Percentiles rank a stretch among this genome's conserved stretches.
Evolutionary conservation across 1,140 invertebrate genomes (phyloP).

Genomic region (Tetraneura akinire): DNA sequence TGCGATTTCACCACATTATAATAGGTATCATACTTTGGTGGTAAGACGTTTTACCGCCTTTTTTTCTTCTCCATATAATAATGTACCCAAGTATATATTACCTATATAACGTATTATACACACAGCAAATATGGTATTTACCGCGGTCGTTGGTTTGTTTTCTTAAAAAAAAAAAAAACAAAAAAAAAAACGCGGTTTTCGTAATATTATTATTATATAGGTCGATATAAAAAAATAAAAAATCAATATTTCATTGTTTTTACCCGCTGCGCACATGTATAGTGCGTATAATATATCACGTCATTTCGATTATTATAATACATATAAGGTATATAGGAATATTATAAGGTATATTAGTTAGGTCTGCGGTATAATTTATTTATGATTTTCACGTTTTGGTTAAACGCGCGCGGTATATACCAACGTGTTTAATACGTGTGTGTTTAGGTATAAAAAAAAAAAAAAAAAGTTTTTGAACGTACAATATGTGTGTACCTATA

Average conservation of each 20-base stretch:
- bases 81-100: too few relatives aligned
- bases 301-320: background rate
- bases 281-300: background rate
- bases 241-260: background rate
- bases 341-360: background rate
- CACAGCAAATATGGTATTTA: too few relatives aligned
- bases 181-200: background rate
- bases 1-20: too few relatives aligned
- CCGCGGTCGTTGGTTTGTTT: background rate
- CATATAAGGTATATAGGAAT: too few relatives aligned
- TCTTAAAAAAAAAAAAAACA: background rate
- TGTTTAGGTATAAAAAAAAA: too few relatives aligned
- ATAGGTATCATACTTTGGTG: too few relatives aligned
- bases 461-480: too few relatives aligned
- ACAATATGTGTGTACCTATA: background rate
- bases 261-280: too few relatives aligned
- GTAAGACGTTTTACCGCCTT: too few relatives aligned
- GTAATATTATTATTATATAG: too few relatives aligned
- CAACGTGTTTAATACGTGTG: background rate
- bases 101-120: too few relatives aligned
- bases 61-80: too few relatives aligned
- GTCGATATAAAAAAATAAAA: constrained; percentile 13
- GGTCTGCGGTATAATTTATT: background rate
- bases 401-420: background rate
- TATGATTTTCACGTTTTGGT: constrained; percentile 4